Evolutionary conservation across 2,888 invertebrate genomes (phyloP), one percentile per base, ranked within the genome.

Genomic region (Cordilura impudica): DNA sequence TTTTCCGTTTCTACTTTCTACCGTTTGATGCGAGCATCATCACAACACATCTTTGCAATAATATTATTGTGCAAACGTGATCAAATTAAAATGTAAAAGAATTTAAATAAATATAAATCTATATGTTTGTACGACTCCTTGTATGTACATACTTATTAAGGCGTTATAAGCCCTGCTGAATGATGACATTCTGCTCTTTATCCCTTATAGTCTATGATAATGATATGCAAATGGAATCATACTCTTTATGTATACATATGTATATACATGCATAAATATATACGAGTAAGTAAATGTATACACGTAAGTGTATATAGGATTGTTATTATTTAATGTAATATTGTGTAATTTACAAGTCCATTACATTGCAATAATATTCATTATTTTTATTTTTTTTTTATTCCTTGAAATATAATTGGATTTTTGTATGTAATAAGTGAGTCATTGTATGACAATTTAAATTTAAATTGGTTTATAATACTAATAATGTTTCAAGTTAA

Each of bases 21-120:
- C n/a, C n/a, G n/a, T 39, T 65, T 35, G 45, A 65, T 76, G 58
- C 69, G 43, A 43, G 66, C 67, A 80, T 75, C 81, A 83, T 84
- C 84, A 83, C 78, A 54, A 63, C 29, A 76, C 16, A 58, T 81
- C 75, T 80, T 81, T 80, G 77, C 66, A 79, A 81, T 54, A 47
- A 78, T 81, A 84, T 83, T 82, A 81, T 80, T 82, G 80, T 84
- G 51, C 78, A 73, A 84, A 85, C 85, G 85, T 86, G 86, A 86
- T 86, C 83, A 71, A 84, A 86, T 86, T 86, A 82, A 82, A 81
- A 82, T 82, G 81, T 69, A 81, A 81, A 82, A 67, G 43, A 82
- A 82, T 78, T 78, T 73, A 78, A 72, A 76, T 71, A 53, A 16
- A 51, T 53, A 72, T 65, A 75, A 78, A 70, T 77, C 60, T 76